phyloP scores from a whole-genome alignment of 2,888 invertebrate species.

The Trichopoda pennipes region DNA sequence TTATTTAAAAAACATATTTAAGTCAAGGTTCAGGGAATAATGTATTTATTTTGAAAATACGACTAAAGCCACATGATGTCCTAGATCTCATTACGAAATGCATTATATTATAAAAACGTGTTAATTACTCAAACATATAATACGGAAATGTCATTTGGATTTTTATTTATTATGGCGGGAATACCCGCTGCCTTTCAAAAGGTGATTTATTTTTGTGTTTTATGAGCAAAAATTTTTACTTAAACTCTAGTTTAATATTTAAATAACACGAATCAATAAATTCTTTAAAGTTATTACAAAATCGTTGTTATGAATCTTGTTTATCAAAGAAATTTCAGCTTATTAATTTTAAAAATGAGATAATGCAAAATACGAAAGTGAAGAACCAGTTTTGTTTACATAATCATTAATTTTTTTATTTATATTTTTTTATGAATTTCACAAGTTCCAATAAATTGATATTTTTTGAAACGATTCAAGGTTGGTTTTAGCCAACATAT shows the following conservation, averaged over 20 bases:
- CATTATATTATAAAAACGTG: not conserved
- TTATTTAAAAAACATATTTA: conserved; percentile 19
- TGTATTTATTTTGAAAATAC: conserved; percentile 5
- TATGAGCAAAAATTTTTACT: conserved; percentile 14
- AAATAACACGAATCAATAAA: not conserved
- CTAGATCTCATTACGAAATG: not conserved
- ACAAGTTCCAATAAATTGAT: not conserved
- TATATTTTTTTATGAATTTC: conserved; percentile 29
- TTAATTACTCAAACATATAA: not conserved
- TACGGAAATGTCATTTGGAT: conserved; percentile 12
- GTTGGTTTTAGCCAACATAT: conserved; percentile 23
- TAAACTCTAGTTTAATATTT: not conserved
- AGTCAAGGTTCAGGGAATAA: conserved; percentile 45
- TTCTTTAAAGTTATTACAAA: not conserved
- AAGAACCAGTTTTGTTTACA: conserved; percentile 53
- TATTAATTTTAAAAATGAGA: not conserved
- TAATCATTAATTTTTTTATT: conserved; percentile 28
- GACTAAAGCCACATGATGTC: not conserved
- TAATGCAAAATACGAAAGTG: conserved; percentile 20
- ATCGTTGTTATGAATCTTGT: not conserved
- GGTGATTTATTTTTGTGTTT: conserved; percentile 22
- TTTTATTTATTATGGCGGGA: conserved; percentile 6
- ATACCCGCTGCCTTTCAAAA: conserved; percentile 22
- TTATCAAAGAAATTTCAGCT: conserved; percentile 13
- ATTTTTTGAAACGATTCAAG: conserved; percentile 47